Percentiles rank a stretch among this genome's conserved stretches.
Conservation (phyloP, 1,140 invertebrate species). For the Leptinotarsa defecta region DNA sequence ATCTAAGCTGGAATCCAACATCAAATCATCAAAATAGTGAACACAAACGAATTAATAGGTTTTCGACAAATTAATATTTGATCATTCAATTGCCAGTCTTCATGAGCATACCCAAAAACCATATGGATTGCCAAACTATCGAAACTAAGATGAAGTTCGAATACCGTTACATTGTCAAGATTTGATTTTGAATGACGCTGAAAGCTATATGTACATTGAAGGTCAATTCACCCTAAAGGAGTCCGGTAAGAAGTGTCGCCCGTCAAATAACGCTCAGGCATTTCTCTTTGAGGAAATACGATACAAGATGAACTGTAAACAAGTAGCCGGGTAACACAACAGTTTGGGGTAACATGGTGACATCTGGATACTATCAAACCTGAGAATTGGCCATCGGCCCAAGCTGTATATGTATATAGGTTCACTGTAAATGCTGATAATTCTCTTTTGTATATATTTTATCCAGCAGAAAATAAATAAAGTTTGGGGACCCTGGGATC, state of each 20-base stretch:
- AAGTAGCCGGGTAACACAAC: conserved; percentile 23
- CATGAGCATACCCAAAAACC: conserved; percentile 38
- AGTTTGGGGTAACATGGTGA: background rate
- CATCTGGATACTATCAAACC: background rate
- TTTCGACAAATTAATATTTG: conserved; percentile 5
- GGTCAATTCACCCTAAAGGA: conserved; percentile 31
- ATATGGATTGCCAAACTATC: conserved; percentile 29
- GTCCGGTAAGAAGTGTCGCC: background rate
- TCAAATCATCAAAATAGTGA: background rate
- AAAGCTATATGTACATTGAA: conserved; percentile 43
- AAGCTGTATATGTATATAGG: no score
- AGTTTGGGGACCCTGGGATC: no score
- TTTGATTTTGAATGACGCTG: conserved; percentile 37
- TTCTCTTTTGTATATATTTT: no score
- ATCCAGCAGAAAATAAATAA: no score
- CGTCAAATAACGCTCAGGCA: conserved; percentile 17
- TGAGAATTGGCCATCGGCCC: no score
- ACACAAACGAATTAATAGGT: background rate
- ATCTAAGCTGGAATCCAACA: no score
- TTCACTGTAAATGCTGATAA: no score
- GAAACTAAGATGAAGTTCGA: conserved; percentile 41
- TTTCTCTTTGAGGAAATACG: conserved; percentile 29
- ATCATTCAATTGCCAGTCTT: conserved; percentile 19
- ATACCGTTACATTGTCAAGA: conserved; percentile 37
- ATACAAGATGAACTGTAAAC: conserved; percentile 22